Evolutionary conservation across 2,888 invertebrate genomes (phyloP).

Genomic region (Eubasilissa splendida): DNA sequence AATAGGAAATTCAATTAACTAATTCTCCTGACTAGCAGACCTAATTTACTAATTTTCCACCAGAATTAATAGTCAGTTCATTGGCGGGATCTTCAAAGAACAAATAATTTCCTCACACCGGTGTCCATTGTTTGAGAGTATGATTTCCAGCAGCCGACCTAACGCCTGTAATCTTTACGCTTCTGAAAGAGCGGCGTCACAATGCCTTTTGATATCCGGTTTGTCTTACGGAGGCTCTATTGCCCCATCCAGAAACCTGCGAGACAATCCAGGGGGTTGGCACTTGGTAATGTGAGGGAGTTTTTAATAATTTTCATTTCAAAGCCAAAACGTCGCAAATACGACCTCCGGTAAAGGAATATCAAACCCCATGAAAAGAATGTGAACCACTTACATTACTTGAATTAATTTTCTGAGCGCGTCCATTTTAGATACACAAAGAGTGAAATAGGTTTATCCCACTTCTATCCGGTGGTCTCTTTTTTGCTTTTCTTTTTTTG

Average conservation of each 20-base stretch:
- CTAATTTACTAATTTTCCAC: constrained; percentile 29
- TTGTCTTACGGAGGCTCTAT: constrained; percentile 33
- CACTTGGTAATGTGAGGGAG: constrained; percentile 9
- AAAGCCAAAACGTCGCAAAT: not conserved
- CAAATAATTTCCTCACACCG: constrained; percentile 27
- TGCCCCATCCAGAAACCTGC: constrained; percentile 10
- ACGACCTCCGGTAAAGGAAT: not conserved
- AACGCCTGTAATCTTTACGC: constrained; percentile 33
- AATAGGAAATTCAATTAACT: constrained; percentile 1
- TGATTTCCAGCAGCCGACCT: constrained; percentile 28
- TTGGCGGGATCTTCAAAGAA: constrained; percentile 26
- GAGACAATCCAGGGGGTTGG: constrained; percentile 23
- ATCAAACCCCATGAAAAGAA: not conserved
- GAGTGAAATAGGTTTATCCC: constrained; percentile 5
- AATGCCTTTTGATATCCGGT: constrained; percentile 38
- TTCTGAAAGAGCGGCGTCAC: constrained; percentile 32
- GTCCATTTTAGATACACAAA: no score
- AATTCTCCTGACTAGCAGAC: constrained; percentile 4
- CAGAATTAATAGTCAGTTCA: constrained; percentile 34
- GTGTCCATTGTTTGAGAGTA: constrained; percentile 11
- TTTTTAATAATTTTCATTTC: constrained; percentile 14
- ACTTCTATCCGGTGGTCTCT: constrained; percentile 24
- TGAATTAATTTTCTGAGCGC: not conserved
- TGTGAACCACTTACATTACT: not conserved
- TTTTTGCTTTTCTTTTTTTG: constrained; percentile 27